phyloP scores from a whole-genome alignment of 2,888 invertebrate species.

The Julus scandinavius region DNA sequence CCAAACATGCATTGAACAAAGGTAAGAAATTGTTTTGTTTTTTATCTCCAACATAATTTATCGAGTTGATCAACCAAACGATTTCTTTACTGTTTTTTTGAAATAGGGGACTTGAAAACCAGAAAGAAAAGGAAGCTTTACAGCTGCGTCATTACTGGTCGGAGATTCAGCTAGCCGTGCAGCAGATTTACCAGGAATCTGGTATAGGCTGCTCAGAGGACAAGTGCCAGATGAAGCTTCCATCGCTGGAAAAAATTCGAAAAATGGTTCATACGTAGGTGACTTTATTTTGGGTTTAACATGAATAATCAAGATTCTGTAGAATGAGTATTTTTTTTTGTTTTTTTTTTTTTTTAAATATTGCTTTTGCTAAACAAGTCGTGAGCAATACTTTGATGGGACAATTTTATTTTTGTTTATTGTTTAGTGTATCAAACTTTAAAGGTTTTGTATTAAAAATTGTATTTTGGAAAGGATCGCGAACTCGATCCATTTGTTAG shows the following conservation, averaged over 20 bases:
- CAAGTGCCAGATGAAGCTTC: conserved; percentile 58
- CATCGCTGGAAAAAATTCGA: conserved; percentile 63
- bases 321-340: no score
- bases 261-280: conserved; percentile 68
- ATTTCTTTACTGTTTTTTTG: neutral
- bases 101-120: conserved; percentile 36
- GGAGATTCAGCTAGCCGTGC: conserved; percentile 68
- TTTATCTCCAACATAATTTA: neutral
- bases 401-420: neutral
- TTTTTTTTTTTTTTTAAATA: no score
- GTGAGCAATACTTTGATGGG: neutral
- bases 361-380: no score
- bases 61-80: neutral
- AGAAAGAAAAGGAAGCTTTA: conserved; percentile 67
- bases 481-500: no score
- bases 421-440: neutral
- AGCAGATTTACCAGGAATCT: conserved; percentile 65
- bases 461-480: no score
- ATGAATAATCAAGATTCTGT: no score
- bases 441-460: no score
- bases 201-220: conserved; percentile 57
- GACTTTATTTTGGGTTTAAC: neutral
- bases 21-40: conserved; percentile 14
- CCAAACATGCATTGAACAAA: conserved; percentile 44
- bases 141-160: conserved; percentile 69